These are phyloP conservation scores for Eulemur albifrons DNA, from an alignment of 2,797 vertebrate species.

Conservation along the genomic window DNA sequence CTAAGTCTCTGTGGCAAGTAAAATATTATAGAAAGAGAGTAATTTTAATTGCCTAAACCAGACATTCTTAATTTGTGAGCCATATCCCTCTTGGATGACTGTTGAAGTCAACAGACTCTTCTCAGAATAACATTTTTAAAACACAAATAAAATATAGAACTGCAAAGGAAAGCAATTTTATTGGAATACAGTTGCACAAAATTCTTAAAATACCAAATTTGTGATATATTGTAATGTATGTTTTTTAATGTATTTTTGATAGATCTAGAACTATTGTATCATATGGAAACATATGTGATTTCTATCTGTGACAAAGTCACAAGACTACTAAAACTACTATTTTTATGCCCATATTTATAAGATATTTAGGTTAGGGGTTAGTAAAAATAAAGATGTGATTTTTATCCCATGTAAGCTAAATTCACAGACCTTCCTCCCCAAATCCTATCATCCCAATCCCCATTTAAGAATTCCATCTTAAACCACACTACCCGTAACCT, in stretches of 20 bases:
- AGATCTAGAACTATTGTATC: not conserved
- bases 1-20: not conserved
- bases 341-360: not conserved
- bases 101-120: not conserved
- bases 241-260: not conserved
- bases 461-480: not conserved
- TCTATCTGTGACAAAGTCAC: not conserved
- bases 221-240: not conserved
- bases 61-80: not conserved
- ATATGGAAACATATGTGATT: not conserved
- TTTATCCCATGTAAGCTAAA: not conserved
- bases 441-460: not conserved
- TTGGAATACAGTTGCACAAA: not conserved
- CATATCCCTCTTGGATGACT: not conserved
- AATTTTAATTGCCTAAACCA: not conserved
- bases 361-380: not conserved
- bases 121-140: not conserved
- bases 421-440: not conserved
- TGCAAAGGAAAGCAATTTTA: constrained; percentile 1
- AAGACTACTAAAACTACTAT: not conserved
- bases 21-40: not conserved
- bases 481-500: not conserved
- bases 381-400: not conserved
- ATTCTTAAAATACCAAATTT: not conserved
- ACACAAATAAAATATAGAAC: not conserved